A percentile compares a stretch with the other conserved stretches of the same genome.
Evolutionary conservation across 2,113 vertebrate species (phyloP).

Genomic region (Uria aalge): DNA sequence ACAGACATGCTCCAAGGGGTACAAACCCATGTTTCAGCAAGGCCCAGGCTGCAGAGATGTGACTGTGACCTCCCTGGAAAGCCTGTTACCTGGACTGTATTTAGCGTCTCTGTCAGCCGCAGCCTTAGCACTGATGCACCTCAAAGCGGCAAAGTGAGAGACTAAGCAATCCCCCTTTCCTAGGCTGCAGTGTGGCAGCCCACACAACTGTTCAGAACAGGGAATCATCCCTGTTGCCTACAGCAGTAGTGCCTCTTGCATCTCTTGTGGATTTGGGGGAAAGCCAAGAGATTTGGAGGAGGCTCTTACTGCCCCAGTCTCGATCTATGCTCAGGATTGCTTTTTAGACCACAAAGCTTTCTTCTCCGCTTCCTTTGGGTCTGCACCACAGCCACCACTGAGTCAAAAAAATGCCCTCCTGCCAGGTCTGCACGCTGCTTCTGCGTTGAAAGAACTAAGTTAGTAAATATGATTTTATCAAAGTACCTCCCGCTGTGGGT

Average conservation of each 20-base stretch:
- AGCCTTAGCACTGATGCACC: neutral
- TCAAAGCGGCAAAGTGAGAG: neutral
- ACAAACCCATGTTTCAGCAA: neutral
- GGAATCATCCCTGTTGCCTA: neutral
- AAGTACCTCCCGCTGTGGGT: neutral
- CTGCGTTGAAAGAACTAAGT: neutral
- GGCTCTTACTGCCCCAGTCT: neutral
- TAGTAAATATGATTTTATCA: neutral
- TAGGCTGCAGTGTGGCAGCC: neutral
- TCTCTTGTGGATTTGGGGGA: neutral
- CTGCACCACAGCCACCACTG: neutral
- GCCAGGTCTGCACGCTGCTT: neutral
- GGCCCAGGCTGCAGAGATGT: neutral
- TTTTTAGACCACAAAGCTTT: neutral
- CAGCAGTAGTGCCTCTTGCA: neutral
- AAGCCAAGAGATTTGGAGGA: neutral
- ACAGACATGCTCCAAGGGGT: neutral
- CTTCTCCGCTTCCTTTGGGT: neutral
- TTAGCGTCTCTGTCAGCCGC: neutral
- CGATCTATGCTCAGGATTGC: neutral
- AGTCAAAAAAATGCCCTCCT: neutral
- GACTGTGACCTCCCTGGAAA: neutral
- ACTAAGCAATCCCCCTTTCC: neutral
- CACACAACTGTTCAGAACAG: neutral
- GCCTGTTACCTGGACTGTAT: neutral